Evolutionary conservation across 2,797 vertebrate species (phyloP).

Genomic region (Rhadinocentrus ornatus): DNA sequence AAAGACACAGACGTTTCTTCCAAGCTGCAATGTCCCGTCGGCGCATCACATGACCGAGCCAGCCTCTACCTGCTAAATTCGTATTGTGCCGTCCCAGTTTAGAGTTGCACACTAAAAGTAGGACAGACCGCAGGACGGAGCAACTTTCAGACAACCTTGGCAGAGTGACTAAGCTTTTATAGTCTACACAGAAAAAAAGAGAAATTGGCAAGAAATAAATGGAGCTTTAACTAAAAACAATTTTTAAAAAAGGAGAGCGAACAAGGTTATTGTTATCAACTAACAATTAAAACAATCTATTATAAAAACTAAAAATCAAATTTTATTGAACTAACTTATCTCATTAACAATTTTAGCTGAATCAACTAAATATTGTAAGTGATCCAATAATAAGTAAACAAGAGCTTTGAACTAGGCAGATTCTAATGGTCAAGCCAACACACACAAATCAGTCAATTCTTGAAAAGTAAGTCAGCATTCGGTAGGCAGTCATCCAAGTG

Average conservation of each 20-base stretch:
- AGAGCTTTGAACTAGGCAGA: background rate
- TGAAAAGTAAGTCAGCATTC: background rate
- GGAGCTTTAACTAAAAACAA: background rate
- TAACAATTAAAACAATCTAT: background rate
- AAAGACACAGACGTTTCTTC: background rate
- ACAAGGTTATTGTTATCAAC: background rate
- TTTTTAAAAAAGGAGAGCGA: background rate
- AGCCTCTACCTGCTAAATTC: conserved; percentile 51
- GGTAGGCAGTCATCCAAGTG: background rate
- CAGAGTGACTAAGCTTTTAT: conserved; percentile 59
- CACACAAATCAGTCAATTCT: background rate
- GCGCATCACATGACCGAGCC: conserved; percentile 1
- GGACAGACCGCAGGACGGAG: conserved; percentile 56
- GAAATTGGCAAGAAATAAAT: background rate
- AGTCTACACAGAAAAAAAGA: conserved; percentile 3
- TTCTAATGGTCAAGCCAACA: background rate
- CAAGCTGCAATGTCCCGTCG: background rate
- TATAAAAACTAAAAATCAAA: background rate
- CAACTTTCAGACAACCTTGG: conserved; percentile 71
- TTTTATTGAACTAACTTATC: background rate
- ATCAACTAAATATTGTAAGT: background rate
- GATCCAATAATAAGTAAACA: background rate
- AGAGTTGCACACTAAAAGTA: conserved; percentile 38
- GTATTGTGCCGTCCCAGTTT: conserved; percentile 57
- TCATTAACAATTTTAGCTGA: background rate